These are phyloP conservation scores for Wasmannia auropunctata DNA, from an alignment of 1,140 invertebrate species.

Conservation along the genomic window DNA sequence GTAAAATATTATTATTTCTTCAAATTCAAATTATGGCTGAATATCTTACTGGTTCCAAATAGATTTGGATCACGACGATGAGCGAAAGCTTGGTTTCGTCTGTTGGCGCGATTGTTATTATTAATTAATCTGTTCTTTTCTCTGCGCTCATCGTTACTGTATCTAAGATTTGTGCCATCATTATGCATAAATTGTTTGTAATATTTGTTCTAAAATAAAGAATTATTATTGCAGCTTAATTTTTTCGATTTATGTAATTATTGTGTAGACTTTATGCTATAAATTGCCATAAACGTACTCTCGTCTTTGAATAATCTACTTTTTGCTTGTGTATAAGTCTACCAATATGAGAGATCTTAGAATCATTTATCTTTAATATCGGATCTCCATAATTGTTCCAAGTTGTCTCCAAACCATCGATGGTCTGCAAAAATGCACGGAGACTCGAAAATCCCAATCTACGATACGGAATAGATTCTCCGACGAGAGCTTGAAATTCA, in stretches of 20 bases:
- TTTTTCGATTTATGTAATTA: not conserved
- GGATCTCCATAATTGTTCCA: conserved; percentile 31
- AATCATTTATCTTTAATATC: conserved; percentile 30
- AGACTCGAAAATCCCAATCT: conserved; percentile 60
- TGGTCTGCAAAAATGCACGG: conserved; percentile 17
- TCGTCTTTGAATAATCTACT: conserved; percentile 23
- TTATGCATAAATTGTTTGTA: conserved; percentile 40
- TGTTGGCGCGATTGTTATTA: not conserved
- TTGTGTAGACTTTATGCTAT: not conserved
- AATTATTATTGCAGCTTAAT: not conserved
- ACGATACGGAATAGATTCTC: conserved; percentile 61
- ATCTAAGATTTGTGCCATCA: not conserved
- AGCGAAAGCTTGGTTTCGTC: not conserved
- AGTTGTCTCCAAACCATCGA: conserved; percentile 50
- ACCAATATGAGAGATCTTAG: conserved; percentile 59
- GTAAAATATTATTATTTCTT: not conserved
- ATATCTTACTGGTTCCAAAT: not conserved
- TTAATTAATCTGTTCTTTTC: not conserved
- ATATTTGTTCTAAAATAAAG: conserved; percentile 35
- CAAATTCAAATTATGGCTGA: not conserved
- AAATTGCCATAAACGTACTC: conserved; percentile 18
- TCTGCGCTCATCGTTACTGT: not conserved
- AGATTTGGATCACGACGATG: not conserved
- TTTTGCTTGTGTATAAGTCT: conserved; percentile 62
- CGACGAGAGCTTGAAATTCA: conserved; percentile 56